phyloP scores from a whole-genome alignment of 30 jellyfish, hydroid and myxozoan genomes.

The Rhopilema esculentum region DNA sequence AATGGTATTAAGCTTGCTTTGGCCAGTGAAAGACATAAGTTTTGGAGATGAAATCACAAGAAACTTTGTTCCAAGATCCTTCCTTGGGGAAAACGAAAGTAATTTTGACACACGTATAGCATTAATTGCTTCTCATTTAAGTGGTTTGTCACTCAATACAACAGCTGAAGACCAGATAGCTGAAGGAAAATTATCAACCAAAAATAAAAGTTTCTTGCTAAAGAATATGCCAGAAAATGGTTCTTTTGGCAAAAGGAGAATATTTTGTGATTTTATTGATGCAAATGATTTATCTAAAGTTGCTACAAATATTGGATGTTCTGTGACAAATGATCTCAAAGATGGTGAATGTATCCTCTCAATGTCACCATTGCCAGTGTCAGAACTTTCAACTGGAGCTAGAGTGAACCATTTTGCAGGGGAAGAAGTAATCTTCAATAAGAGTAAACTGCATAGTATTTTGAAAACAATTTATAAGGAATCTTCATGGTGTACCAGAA shows the following conservation, averaged over 20 bases:
- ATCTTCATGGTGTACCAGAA: constrained; percentile 19
- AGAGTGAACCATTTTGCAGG: constrained; percentile 33
- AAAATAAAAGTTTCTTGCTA: too few relatives aligned
- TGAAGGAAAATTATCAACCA: not conserved
- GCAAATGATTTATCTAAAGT: not conserved
- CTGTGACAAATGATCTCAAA: not conserved
- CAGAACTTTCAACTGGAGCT: not conserved
- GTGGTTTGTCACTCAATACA: not conserved
- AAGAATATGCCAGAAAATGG: not conserved
- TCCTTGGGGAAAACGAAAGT: constrained; percentile 41
- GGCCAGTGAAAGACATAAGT: constrained; percentile 80
- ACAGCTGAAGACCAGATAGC: not conserved
- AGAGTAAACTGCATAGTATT: not conserved
- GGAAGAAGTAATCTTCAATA: constrained; percentile 32
- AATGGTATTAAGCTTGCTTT: constrained; percentile 52
- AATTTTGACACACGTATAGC: constrained; percentile 31
- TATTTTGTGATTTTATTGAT: constrained; percentile 40
- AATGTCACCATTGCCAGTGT: not conserved
- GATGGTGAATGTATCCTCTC: constrained; percentile 39
- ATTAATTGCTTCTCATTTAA: not conserved
- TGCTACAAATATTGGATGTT: constrained; percentile 21
- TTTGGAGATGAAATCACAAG: constrained; percentile 76
- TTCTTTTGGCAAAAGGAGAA: not conserved
- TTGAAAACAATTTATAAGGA: not conserved
- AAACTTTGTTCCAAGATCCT: constrained; percentile 55